Evolutionary conservation across 2,797 vertebrate genomes (phyloP).

Genomic region (Coccyzus lansbergi): DNA sequence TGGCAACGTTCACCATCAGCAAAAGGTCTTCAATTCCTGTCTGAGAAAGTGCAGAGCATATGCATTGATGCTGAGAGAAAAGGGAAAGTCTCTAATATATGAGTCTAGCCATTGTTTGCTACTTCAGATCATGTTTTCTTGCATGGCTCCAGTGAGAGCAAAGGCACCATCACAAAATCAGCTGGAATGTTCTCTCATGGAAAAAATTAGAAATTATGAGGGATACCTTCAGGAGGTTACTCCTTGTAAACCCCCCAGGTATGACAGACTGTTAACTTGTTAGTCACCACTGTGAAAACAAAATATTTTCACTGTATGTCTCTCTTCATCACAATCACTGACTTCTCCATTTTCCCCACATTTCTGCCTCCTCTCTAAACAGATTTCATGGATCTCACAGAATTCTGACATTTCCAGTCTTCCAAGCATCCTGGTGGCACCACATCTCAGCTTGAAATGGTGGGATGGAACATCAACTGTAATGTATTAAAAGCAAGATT

Average conservation of each 20-base stretch:
- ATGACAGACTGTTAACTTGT: neutral
- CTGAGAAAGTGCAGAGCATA: neutral
- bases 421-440: neutral
- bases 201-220: neutral
- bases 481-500: too few relatives aligned
- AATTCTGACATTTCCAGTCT: neutral
- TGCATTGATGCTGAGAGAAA: neutral
- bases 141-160: neutral
- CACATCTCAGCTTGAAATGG: neutral
- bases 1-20: neutral
- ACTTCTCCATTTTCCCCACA: neutral
- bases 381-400: neutral
- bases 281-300: neutral
- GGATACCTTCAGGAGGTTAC: neutral
- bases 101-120: neutral
- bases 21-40: neutral
- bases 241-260: neutral
- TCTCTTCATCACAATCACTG: neutral
- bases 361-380: neutral
- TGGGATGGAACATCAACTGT: too few relatives aligned
- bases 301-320: neutral
- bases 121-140: neutral
- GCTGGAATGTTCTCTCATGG: neutral
- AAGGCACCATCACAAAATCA: neutral
- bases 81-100: neutral